These are phyloP conservation scores for Xylocampa areola DNA, from an alignment of 2,888 invertebrate genomes.

Conservation along the genomic window DNA sequence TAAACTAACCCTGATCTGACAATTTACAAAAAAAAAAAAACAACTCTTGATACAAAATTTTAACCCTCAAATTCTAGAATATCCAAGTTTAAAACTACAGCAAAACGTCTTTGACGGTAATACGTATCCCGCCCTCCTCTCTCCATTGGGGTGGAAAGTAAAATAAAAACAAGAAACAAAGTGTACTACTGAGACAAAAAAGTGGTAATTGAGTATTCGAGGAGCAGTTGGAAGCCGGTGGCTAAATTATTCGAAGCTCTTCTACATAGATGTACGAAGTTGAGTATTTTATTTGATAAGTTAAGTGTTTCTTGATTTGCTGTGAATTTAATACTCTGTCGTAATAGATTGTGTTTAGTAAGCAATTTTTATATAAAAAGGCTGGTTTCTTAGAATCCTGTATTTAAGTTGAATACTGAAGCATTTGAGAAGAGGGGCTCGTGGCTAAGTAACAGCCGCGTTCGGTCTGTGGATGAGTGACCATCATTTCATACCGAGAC, in stretches of 20 bases:
- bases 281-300: conserved; percentile 56
- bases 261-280: conserved; percentile 65
- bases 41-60: too few relatives aligned
- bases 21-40: too few relatives aligned
- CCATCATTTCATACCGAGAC: too few relatives aligned
- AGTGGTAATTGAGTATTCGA: conserved; percentile 80
- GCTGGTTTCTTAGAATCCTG: too few relatives aligned
- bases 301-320: conserved; percentile 51
- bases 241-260: conserved; percentile 73
- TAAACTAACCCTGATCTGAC: too few relatives aligned
- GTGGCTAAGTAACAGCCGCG: too few relatives aligned
- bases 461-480: too few relatives aligned
- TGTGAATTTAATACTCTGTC: conserved; percentile 38
- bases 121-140: conserved; percentile 49
- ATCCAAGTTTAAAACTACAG: conserved; percentile 47
- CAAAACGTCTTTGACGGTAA: conserved; percentile 50
- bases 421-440: too few relatives aligned
- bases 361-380: neutral
- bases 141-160: conserved; percentile 59
- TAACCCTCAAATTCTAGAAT: conserved; percentile 34
- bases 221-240: conserved; percentile 71
- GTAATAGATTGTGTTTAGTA: neutral
- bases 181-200: conserved; percentile 74
- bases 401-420: too few relatives aligned
- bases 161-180: conserved; percentile 67